Base-by-base conservation (phyloP, 2,888 invertebrate species). In the Caenorhabditis sulstoni region DNA sequence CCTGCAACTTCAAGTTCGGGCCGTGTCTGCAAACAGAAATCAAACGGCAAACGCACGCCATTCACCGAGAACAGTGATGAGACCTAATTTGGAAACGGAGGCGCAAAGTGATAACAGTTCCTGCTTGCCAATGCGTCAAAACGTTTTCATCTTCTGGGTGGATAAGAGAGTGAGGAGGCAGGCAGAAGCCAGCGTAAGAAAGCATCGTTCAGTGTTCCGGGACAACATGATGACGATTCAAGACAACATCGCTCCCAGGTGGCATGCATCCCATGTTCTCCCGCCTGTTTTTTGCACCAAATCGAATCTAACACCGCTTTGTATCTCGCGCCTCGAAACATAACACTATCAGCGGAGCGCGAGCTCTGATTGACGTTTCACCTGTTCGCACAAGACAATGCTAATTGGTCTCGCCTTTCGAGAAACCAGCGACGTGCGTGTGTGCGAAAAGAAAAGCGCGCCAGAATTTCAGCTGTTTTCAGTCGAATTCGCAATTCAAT, bases 1-100 rank as follows among this genome's bases (percentile, higher is more conserved):
- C 50, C 52, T 68, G 58, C 58, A 59, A 59, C 44, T 68, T 68
- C 22, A 52, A 62, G 52, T 52, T 59, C 52, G 68, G 11, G 37
- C 37, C 37, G 5, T 41, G 41, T 41, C 44, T 44, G 18, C 45
- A 8, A 68, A 50, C 12, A 11, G 41, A 44, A 29, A 29, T 29
- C 29, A 29, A 29, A 29, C 29, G 29, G 29, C 29, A 29, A 7
- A 8, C 20, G 41, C 58, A 65, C 47, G 53, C 44, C 44, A 45
- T 14, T 41, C 41, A 41, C 11, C 14, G 41, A 41, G 41, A 41
- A 41, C 41, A 41, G 41, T 41, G 41, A 41, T 41, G 7, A 41
- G 7, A 14, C 3, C 2, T 41, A 41, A n/a, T 44, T 44, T 44
- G 12, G 41, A 41, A 11, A 41, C 12, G 41, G 14, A 11, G 11